A percentile compares a stretch with the other conserved stretches of the same genome.
These are phyloP conservation scores for Microcebus griseorufus DNA, from an alignment of 2,113 vertebrate genomes.

Conservation along the genomic window DNA sequence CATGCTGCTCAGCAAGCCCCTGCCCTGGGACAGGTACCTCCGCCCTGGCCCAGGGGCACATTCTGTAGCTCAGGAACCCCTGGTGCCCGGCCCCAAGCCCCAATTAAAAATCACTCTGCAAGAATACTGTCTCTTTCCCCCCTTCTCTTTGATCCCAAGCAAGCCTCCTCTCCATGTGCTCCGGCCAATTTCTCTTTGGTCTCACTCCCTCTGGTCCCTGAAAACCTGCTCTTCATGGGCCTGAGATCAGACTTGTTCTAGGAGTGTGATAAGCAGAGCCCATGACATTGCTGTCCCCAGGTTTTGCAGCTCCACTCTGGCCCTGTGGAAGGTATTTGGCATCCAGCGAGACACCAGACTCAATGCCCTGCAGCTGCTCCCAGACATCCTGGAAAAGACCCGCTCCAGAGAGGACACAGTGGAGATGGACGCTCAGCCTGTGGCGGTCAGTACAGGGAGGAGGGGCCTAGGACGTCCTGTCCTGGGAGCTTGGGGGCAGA, in stretches of 20 bases:
- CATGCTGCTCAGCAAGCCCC: no score
- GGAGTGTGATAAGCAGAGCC: not conserved
- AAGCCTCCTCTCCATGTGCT: not conserved
- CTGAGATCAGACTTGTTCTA: not conserved
- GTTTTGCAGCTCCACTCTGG: slow-evolving; percentile 4
- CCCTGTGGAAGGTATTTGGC: slow-evolving; percentile 43
- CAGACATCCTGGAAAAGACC: slow-evolving; percentile 19
- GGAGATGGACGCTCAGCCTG: no score
- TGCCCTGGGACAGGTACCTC: no score
- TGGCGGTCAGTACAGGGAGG: no score
- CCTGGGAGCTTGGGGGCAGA: no score
- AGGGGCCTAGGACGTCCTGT: no score
- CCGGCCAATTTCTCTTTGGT: not conserved
- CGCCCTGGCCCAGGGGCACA: no score
- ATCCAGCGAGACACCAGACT: not conserved
- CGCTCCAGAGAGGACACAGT: no score
- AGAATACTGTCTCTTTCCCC: not conserved
- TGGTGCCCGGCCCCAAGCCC: no score
- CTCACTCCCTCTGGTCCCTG: not conserved
- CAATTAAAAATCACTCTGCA: no score
- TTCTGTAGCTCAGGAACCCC: no score
- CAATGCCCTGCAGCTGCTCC: slow-evolving; percentile 13
- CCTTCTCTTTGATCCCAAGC: not conserved
- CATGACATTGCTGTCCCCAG: not conserved
- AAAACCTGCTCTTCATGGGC: not conserved